These are phyloP conservation scores for Drosophila parvula DNA, from an alignment of 1,140 invertebrate species.

Conservation along the genomic window DNA sequence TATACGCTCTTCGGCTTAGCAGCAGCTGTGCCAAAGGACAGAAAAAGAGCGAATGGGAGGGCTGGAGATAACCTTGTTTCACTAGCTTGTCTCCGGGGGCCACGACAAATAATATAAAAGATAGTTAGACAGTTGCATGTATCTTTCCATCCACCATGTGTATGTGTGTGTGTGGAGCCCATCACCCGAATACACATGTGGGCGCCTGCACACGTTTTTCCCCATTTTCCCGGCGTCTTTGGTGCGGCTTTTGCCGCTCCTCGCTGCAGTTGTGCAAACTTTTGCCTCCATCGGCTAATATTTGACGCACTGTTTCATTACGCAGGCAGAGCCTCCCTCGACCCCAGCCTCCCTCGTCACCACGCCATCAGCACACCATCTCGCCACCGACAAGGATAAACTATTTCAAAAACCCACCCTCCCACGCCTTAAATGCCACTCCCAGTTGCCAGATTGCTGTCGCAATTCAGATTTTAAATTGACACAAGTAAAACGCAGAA, in stretches of 20 bases:
- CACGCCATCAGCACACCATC: slow-evolving; percentile 4
- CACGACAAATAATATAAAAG: slow-evolving; percentile 18
- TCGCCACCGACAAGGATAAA: slow-evolving; percentile 36
- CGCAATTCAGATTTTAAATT: slow-evolving; percentile 74
- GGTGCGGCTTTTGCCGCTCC: slow-evolving; percentile 18
- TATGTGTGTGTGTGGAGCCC: background rate
- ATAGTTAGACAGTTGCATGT: slow-evolving; percentile 19
- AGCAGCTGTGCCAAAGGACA: slow-evolving; percentile 15
- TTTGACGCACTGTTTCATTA: slow-evolving; percentile 52
- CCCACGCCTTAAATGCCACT: slow-evolving; percentile 20
- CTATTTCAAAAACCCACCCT: slow-evolving; percentile 14
- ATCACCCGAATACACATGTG: slow-evolving; percentile 7
- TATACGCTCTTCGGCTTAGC: background rate
- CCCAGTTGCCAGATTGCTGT: slow-evolving; percentile 37
- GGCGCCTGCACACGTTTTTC: slow-evolving; percentile 17
- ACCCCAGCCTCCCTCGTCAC: background rate
- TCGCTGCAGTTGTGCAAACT: slow-evolving; percentile 30
- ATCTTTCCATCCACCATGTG: background rate
- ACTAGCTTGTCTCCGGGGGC: slow-evolving; percentile 13
- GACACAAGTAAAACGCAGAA: slow-evolving; percentile 61
- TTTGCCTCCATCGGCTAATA: slow-evolving; percentile 39
- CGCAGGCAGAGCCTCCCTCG: slow-evolving; percentile 8
- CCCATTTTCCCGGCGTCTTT: slow-evolving; percentile 8
- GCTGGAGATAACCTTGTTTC: slow-evolving; percentile 14
- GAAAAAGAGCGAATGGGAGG: background rate